Conservation (phyloP, 2,797 vertebrate genomes). For the Ciconia nigra region DNA sequence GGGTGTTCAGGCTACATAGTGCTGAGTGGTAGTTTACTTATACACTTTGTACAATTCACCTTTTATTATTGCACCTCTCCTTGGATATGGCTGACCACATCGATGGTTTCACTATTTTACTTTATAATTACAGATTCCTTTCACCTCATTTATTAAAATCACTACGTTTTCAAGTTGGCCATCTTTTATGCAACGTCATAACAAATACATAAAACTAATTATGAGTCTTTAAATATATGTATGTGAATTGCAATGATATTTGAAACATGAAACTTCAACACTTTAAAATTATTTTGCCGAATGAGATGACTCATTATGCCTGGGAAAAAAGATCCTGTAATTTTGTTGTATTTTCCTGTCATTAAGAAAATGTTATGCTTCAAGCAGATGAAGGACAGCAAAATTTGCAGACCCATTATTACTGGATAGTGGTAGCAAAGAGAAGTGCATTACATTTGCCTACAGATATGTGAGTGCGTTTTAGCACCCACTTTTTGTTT, state of each 20-base stretch:
- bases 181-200: neutral
- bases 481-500: neutral
- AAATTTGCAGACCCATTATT: slow-evolving; percentile 18
- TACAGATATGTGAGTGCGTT: neutral
- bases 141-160: slow-evolving; percentile 3
- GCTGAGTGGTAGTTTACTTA: neutral
- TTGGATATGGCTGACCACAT: neutral
- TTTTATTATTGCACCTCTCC: neutral
- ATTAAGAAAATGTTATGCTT: slow-evolving; percentile 39
- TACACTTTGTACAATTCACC: neutral
- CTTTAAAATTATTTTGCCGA: neutral
- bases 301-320: slow-evolving; percentile 3
- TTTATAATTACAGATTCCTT: neutral
- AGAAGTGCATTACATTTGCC: neutral
- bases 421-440: neutral
- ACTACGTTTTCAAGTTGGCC: neutral
- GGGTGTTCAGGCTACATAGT: neutral
- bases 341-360: slow-evolving; percentile 32
- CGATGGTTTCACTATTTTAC: neutral
- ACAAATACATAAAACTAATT: neutral
- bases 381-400: slow-evolving; percentile 17
- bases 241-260: neutral
- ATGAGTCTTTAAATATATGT: neutral
- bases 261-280: neutral
- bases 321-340: neutral